Base-by-base conservation (phyloP, 2,888 invertebrate genomes). In the Phasia obesa region DNA sequence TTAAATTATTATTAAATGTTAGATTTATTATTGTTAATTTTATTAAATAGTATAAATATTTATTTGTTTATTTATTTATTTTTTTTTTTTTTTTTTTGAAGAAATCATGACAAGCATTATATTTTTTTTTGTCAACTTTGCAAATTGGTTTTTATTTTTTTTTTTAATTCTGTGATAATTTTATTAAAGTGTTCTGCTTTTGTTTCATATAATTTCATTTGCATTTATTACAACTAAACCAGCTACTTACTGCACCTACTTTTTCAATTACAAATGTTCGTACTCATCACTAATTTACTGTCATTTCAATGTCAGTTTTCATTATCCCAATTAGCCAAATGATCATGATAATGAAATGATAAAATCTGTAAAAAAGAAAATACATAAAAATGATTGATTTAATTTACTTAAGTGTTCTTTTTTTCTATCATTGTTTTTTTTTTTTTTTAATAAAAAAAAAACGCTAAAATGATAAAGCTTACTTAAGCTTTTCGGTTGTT, bases 251-350 rank as follows among this genome's bases (percentile, higher is more conserved):
- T 62, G 69, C 76, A 69, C 69, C 60, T 77, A 53, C 7, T 53
- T 67, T 77, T 57, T 53, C 47, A 38, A 21, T 76, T 76, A n/a
- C 6, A 25, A 42, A 55, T 23, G 31, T 47, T 53, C n/a, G 15
- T 15, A 53, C 67, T 67, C 51, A 51, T 71, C 67, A 69, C 35
- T 57, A 55, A 23, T 65, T 74, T 69, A 49, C 53, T 65, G 60
- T 57, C 78, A 51, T 76, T 79, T 84, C 73, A 76, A 84, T 74
- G 79, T 70, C 76, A 73, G 35, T 60, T 70, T 70, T 25, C 44
- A 60, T 55, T 70, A 59, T 25, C 67, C 67, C 67, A 67, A 19
- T 19, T n/a, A 25, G 9, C 67, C 35, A 53, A 44, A 35, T 59
- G 47, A n/a, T 47, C 5, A 15, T 42, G n/a, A 42, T 42, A 11